A percentile compares a stretch with the other conserved stretches of the same genome.
These are phyloP conservation scores for Chaetodon trifasciatus DNA, from an alignment of 2,797 vertebrate genomes.

Conservation along the genomic window DNA sequence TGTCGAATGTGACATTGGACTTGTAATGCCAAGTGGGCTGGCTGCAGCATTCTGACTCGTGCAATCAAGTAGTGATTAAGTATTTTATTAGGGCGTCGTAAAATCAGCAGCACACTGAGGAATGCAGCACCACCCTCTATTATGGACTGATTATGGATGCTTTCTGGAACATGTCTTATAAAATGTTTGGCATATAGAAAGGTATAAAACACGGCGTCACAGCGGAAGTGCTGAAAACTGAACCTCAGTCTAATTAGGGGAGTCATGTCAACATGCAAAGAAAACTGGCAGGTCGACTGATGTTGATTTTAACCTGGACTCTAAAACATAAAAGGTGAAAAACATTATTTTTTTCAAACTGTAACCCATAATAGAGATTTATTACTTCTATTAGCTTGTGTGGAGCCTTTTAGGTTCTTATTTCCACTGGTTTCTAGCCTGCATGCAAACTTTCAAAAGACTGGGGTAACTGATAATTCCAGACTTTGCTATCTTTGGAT, in stretches of 20 bases:
- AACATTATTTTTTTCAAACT: background rate
- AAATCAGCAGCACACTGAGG: constrained; percentile 58
- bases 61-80: constrained; percentile 73
- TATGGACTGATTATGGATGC: constrained; percentile 44
- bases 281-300: background rate
- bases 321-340: background rate
- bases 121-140: constrained; percentile 36
- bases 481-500: constrained; percentile 27
- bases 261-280: too few relatives aligned
- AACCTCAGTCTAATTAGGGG: too few relatives aligned
- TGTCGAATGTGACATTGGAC: constrained; percentile 70
- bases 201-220: constrained; percentile 24
- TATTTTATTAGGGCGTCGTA: constrained; percentile 62
- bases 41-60: constrained; percentile 49
- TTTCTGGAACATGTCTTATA: constrained; percentile 29
- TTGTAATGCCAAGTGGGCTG: constrained; percentile 48
- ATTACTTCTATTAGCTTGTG: constrained; percentile 7
- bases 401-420: background rate
- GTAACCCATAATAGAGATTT: constrained; percentile 1
- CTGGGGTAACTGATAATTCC: constrained; percentile 5
- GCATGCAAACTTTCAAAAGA: constrained; percentile 26
- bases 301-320: background rate
- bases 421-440: constrained; percentile 3
- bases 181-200: constrained; percentile 32
- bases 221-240: constrained; percentile 14